These are phyloP conservation scores for Orthonychiurus folsomi DNA, from an alignment of 2,888 invertebrate genomes.

Conservation along the genomic window DNA sequence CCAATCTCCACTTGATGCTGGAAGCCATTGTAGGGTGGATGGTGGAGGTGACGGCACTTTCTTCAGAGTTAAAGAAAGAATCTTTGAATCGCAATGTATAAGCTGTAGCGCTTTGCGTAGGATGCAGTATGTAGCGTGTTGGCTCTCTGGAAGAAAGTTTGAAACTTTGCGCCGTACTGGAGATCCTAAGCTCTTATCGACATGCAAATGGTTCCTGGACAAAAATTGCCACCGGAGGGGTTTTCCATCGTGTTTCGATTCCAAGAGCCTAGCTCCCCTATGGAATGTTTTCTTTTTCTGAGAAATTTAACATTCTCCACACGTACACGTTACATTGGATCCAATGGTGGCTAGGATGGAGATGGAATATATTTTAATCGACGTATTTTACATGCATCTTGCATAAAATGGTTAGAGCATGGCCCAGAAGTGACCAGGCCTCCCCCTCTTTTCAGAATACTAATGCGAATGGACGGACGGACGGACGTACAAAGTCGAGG, in stretches of 20 bases:
- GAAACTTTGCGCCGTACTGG: no score
- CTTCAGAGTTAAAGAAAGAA: no score
- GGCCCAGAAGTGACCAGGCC: conserved; percentile 39
- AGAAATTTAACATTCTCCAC: conserved; percentile 2
- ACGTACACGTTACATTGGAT: conserved; percentile 3
- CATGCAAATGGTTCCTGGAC: no score
- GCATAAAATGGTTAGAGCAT: conserved; percentile 40
- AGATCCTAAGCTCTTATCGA: no score
- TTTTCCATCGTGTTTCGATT: no score
- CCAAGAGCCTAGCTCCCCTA: no score
- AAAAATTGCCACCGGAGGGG: no score
- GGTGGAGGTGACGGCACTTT: conserved; percentile 2
- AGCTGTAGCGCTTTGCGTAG: no score
- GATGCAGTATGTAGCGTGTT: no score
- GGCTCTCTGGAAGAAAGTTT: no score
- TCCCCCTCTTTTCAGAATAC: conserved; percentile 37
- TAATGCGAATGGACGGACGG: conserved; percentile 25
- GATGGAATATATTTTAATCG: conserved; percentile 40
- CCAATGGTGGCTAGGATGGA: neutral
- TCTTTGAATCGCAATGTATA: no score
- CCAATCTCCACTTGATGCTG: neutral
- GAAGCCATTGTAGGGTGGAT: neutral
- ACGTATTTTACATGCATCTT: conserved; percentile 41
- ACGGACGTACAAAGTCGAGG: neutral
- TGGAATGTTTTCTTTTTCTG: neutral